Base-by-base conservation (phyloP, 2,797 vertebrate species). In the Erethizon dorsatum region DNA sequence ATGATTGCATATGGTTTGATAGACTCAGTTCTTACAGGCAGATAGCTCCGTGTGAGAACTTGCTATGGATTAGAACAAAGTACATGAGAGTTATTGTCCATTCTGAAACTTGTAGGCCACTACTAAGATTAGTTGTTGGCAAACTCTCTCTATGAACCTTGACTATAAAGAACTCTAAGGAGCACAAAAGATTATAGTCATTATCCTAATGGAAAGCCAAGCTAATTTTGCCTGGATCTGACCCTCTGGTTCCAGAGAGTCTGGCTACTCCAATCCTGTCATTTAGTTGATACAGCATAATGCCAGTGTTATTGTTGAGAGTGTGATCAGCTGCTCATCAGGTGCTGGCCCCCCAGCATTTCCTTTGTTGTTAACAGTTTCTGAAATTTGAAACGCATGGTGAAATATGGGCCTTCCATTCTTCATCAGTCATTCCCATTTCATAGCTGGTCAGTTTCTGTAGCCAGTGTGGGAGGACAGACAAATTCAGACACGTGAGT, bases 361-460 rank as follows among this genome's bases (percentile, higher is more conserved):
- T 94, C 75, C 85, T 97, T 95, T 52, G 33, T 50, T 83, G 41
- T 20, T 73, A 20, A 28, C 73, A 97, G 94, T 92, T 97, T 59
- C 95, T 98, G 98, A 97, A 97, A 95, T 94, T 84, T 97, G 96
- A 98, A 98, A 97, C 50, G 45, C 61, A 92, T 94, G 85, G 95
- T 94, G 97, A 98, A 98, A 95, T 80, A 52, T 0, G 15, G 93
- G 90, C 97, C 96, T 97, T 98, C 97, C 97, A 45, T 77, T 88
- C 61, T 97, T 96, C 52, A 94, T 96, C 97, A 96, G 75, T 94
- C 94, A 92, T 83, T 96, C 93, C 94, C 45, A 65, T 69, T 79
- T 86, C 61, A 80, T 89, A 86, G 89, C 95, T 95, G 97, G 17
- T 88, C 56, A 14, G 88, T 97, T 77, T 75, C 95, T 92, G 90